Conservation (phyloP, 2,113 vertebrate species). For the Pseudorasbora parva region DNA sequence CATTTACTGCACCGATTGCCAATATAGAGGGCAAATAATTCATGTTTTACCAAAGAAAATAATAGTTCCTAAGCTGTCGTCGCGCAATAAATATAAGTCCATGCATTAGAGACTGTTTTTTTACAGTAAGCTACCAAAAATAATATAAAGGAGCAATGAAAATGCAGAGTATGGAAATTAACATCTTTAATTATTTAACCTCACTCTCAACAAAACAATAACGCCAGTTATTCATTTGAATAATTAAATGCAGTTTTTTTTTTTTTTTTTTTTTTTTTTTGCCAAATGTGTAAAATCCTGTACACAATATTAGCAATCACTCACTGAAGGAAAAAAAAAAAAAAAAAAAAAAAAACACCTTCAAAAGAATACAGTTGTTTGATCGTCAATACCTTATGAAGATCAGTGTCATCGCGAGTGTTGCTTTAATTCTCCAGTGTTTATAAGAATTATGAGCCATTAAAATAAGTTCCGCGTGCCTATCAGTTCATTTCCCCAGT, state of each 20-base stretch:
- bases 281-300: background rate
- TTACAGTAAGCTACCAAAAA: background rate
- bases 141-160: background rate
- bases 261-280: background rate
- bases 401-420: slow-evolving; percentile 47
- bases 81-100: background rate
- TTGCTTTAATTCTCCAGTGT: slow-evolving; percentile 55
- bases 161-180: background rate
- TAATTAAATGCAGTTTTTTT: background rate
- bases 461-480: slow-evolving; percentile 80
- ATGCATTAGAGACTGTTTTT: background rate
- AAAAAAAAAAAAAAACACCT: background rate
- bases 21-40: background rate
- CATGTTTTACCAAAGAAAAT: background rate
- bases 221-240: background rate
- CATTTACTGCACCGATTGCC: background rate
- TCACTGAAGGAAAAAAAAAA: background rate
- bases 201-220: background rate
- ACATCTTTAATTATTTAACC: slow-evolving; percentile 8
- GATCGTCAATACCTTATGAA: slow-evolving; percentile 21
- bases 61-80: background rate
- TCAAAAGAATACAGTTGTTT: slow-evolving; percentile 29
- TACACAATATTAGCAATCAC: background rate
- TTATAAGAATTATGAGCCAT: slow-evolving; percentile 73
- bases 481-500: slow-evolving; percentile 84